Percentiles rank a stretch among this genome's conserved stretches.
phyloP scores from a whole-genome alignment of 1,140 invertebrate species.

The Halictus rubicundus region DNA sequence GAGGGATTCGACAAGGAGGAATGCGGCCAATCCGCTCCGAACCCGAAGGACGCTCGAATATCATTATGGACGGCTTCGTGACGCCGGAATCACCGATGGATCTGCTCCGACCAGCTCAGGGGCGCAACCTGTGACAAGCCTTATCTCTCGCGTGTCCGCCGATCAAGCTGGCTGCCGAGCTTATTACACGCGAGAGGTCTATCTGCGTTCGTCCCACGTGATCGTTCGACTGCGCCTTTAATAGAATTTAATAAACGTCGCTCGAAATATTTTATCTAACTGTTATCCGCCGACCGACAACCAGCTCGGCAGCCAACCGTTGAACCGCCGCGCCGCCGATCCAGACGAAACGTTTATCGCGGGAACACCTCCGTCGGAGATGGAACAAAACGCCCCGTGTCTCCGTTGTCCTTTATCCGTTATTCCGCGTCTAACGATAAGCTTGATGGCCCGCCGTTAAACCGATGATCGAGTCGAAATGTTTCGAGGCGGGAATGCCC shows the following conservation, averaged over 20 bases:
- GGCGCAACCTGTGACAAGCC: neutral
- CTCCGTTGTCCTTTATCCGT: neutral
- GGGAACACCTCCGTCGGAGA: too few relatives aligned
- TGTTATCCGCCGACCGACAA: too few relatives aligned
- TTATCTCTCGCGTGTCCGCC: slow-evolving; percentile 16
- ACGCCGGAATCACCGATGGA: neutral
- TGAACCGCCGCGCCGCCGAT: too few relatives aligned
- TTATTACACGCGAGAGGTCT: slow-evolving; percentile 17
- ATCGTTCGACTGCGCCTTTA: neutral
- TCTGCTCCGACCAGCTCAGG: neutral
- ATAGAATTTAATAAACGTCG: neutral
- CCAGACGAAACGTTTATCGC: too few relatives aligned
- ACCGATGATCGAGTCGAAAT: neutral
- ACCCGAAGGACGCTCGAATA: neutral
- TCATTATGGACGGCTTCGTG: neutral
- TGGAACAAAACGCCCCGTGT: too few relatives aligned
- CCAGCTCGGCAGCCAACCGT: too few relatives aligned
- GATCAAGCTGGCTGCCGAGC: neutral
- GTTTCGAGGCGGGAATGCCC: neutral
- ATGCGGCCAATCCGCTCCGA: neutral
- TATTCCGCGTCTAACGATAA: neutral
- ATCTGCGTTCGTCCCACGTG: neutral
- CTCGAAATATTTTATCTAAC: too few relatives aligned
- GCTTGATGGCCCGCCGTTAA: neutral
- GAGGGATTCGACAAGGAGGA: neutral